These are phyloP conservation scores for Noturus placidus DNA, from an alignment of 2,113 vertebrate genomes.

Conservation along the genomic window DNA sequence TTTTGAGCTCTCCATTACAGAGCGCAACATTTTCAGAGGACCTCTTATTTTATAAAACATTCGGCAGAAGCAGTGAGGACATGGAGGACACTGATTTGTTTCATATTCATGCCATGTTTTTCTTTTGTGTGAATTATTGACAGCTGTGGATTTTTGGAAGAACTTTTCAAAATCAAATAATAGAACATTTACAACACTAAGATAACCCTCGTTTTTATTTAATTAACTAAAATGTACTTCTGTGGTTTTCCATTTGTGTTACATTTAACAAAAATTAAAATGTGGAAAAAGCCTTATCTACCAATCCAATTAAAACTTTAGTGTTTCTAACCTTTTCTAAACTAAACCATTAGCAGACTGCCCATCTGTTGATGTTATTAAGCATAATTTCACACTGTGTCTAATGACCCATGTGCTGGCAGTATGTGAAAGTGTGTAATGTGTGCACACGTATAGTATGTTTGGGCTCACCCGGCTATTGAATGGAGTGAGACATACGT, in stretches of 20 bases:
- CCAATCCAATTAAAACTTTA: constrained; percentile 18
- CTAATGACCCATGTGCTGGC: constrained; percentile 89
- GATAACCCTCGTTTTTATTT: neutral
- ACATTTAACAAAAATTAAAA: neutral
- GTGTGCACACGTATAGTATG: constrained; percentile 65
- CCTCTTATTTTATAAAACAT: neutral
- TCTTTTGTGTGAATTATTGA: constrained; percentile 12
- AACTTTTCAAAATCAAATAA: constrained; percentile 2
- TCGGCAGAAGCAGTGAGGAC: constrained; percentile 3
- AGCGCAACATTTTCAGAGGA: constrained; percentile 47
- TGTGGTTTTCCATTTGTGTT: neutral
- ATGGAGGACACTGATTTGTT: neutral
- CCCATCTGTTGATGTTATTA: constrained; percentile 94
- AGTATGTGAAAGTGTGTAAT: constrained; percentile 75
- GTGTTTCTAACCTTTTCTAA: constrained; percentile 45
- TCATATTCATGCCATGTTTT: constrained; percentile 14
- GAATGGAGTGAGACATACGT: constrained; percentile 76
- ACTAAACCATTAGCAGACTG: constrained; percentile 80
- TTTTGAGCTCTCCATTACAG: constrained; percentile 60
- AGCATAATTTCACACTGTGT: constrained; percentile 91
- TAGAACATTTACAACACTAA: neutral
- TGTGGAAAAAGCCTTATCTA: neutral
- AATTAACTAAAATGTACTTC: neutral
- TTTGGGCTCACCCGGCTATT: constrained; percentile 65
- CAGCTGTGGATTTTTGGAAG: neutral